Percentiles rank a stretch among this genome's conserved stretches.
phyloP scores from a whole-genome alignment of 1,140 invertebrate species.

The Drosophila oshimai region DNA sequence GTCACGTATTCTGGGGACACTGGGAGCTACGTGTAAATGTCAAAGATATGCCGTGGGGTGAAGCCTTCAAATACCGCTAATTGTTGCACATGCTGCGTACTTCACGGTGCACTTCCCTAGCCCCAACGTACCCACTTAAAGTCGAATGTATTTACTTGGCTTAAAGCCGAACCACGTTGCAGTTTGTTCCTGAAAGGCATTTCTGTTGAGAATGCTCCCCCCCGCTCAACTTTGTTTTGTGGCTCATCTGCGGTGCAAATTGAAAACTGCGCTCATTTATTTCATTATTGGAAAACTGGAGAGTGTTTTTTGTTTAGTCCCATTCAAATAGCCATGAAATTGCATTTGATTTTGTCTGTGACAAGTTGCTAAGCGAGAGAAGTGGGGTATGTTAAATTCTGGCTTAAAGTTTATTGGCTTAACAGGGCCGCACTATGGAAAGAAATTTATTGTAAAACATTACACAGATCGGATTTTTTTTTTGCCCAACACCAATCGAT shows the following conservation, averaged over 20 bases:
- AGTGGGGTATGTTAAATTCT: background rate
- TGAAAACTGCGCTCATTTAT: conserved; percentile 77
- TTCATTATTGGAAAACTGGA: conserved; percentile 54
- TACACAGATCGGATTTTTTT: no score
- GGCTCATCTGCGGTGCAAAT: conserved; percentile 73
- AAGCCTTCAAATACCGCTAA: conserved; percentile 44
- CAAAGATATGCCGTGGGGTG: conserved; percentile 17
- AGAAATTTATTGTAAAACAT: no score
- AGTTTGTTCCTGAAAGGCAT: conserved; percentile 4
- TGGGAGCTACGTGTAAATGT: conserved; percentile 24
- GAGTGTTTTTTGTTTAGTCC: conserved; percentile 27
- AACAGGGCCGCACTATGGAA: no score
- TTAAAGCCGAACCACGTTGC: conserved; percentile 41
- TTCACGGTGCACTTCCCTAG: conserved; percentile 13
- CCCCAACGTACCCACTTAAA: background rate
- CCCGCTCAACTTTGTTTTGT: conserved; percentile 47
- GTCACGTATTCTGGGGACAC: conserved; percentile 58
- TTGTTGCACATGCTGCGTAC: conserved; percentile 64
- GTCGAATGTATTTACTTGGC: conserved; percentile 42
- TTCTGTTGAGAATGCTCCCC: background rate
- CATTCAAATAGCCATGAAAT: conserved; percentile 75
- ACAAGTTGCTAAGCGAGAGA: conserved; percentile 1
- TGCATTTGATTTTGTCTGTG: conserved; percentile 65
- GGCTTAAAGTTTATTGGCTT: conserved; percentile 1
- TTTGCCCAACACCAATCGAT: no score